Conservation (phyloP, 2,888 invertebrate genomes). For the Conomelus anceps region DNA sequence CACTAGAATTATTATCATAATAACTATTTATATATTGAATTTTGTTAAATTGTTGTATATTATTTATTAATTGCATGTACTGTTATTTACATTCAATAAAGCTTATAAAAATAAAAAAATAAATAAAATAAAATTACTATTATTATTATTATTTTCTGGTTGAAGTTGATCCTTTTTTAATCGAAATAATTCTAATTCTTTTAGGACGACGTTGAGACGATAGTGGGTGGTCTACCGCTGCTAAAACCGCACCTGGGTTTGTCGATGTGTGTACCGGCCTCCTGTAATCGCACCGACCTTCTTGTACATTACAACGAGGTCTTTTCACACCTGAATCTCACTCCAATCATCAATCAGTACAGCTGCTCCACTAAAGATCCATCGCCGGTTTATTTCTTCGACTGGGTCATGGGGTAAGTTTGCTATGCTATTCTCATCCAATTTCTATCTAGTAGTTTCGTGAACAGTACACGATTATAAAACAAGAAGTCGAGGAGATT, state of each 20-base stretch:
- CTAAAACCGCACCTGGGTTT: not conserved
- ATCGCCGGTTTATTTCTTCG: not conserved
- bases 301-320: not conserved
- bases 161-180: not conserved
- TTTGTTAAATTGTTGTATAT: too few relatives aligned
- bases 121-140: too few relatives aligned
- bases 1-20: too few relatives aligned
- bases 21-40: too few relatives aligned
- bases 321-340: not conserved
- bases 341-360: not conserved
- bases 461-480: too few relatives aligned
- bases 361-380: not conserved
- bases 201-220: conserved; percentile 4
- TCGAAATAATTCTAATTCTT: not conserved
- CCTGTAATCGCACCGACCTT: not conserved
- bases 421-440: too few relatives aligned
- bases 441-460: too few relatives aligned
- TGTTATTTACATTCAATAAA: too few relatives aligned
- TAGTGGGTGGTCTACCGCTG: not conserved
- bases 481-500: too few relatives aligned
- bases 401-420: not conserved
- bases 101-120: too few relatives aligned
- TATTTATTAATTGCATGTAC: too few relatives aligned
- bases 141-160: too few relatives aligned
- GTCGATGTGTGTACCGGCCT: not conserved